Conservation (phyloP, 1,140 invertebrate genomes). For the Lordiphosa mommai region DNA sequence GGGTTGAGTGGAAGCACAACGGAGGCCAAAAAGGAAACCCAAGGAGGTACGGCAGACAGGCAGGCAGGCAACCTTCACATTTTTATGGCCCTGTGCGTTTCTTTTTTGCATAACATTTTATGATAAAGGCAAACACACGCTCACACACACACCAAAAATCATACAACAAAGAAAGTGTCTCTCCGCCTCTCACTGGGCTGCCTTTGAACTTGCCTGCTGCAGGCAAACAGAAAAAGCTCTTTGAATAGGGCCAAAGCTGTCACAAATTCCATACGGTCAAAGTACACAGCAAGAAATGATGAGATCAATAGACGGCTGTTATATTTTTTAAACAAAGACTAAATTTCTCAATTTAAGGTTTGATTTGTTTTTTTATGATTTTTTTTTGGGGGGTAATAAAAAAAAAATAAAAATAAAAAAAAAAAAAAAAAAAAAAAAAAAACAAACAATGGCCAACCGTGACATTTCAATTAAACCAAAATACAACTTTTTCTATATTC, state of each 20-base stretch:
- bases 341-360: too few relatives aligned
- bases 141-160: constrained; percentile 3
- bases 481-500: too few relatives aligned
- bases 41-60: constrained; percentile 3
- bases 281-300: not conserved
- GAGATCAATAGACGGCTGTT: too few relatives aligned
- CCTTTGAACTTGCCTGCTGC: constrained; percentile 57
- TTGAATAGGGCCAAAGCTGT: constrained; percentile 31
- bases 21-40: constrained; percentile 30
- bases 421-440: too few relatives aligned
- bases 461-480: too few relatives aligned
- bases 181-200: constrained; percentile 5
- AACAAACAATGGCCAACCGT: too few relatives aligned
- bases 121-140: constrained; percentile 41
- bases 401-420: too few relatives aligned
- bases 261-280: constrained; percentile 16
- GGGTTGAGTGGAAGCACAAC: constrained; percentile 18
- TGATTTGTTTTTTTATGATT: too few relatives aligned
- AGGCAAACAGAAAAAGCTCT: constrained; percentile 14
- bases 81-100: not conserved
- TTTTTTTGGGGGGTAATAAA: too few relatives aligned
- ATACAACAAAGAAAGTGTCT: constrained; percentile 12
- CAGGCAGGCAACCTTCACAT: not conserved
- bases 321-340: too few relatives aligned
- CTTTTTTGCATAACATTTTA: constrained; percentile 57